Percentiles rank a stretch among this genome's conserved stretches.
Evolutionary conservation across 1,140 invertebrate genomes (phyloP).

Genomic region (Drosophila obscura): DNA sequence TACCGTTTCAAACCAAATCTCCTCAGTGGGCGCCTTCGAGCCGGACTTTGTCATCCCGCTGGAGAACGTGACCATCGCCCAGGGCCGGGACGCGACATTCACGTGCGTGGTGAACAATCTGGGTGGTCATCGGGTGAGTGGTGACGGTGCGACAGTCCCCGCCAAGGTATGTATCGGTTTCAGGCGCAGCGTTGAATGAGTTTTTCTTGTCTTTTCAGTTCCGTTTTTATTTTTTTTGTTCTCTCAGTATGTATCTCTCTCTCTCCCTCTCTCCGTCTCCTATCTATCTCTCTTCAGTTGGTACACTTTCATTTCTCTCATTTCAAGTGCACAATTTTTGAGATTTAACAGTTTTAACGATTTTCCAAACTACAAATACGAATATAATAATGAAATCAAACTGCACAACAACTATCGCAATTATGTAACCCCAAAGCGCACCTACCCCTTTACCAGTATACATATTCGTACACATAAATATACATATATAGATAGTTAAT

Average conservation of each 20-base stretch:
- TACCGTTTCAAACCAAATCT: constrained; percentile 83
- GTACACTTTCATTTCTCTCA: constrained; percentile 37
- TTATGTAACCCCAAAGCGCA: constrained; percentile 58
- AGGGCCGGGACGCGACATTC: constrained; percentile 94
- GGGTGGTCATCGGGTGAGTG: constrained; percentile 96
- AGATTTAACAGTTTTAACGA: constrained; percentile 43
- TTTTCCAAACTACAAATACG: constrained; percentile 45
- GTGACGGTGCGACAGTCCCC: constrained; percentile 87
- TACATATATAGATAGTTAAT: not conserved
- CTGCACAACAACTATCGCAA: constrained; percentile 60
- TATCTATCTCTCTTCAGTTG: not conserved
- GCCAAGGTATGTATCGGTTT: constrained; percentile 90
- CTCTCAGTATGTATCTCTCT: not conserved
- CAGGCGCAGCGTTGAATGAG: constrained; percentile 63
- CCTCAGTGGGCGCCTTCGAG: constrained; percentile 87
- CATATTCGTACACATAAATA: not conserved
- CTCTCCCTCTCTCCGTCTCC: not conserved
- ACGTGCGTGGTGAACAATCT: constrained; percentile 95
- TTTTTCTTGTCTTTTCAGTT: constrained; percentile 13
- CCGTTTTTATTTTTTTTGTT: constrained; percentile 3
- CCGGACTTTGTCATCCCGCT: constrained; percentile 93
- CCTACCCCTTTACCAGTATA: constrained; percentile 30
- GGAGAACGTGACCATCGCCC: constrained; percentile 93
- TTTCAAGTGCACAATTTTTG: constrained; percentile 61
- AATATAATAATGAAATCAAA: constrained; percentile 45